Base-by-base conservation (phyloP, 2,113 vertebrate species). In the Empidonax alnorum region DNA sequence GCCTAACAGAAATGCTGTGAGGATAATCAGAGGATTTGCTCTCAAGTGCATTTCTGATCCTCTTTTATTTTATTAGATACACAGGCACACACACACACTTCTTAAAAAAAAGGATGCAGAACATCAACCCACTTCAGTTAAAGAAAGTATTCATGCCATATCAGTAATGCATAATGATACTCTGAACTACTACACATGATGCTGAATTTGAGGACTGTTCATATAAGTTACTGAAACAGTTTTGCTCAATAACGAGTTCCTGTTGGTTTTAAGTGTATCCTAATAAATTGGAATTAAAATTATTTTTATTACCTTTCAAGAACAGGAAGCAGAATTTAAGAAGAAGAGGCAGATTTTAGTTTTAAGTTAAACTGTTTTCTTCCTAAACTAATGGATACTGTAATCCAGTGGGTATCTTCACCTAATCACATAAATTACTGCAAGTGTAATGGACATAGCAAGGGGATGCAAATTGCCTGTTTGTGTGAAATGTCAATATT, bases 81-180 rank as follows among this genome's bases (percentile, higher is more conserved):
- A 50, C 31, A 58, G 7, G 35, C 35, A 46, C 0, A 12, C 4
- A 2, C 14, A 0, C 23, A 10, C 14, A 1, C 7, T 1, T 4
- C 6, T 22, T 10, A 37, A n/a, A 47, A 55, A 67, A 41, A 42
- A 13, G 2, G 6, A 21, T 50, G 20, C 50, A 56, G 21, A 73
- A 31, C 27, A 42, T 72, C 33, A 73, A 12, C 8, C 14, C 27
- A 25, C 8, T 15, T 71, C 35, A 47, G 44, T 72, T 33, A 65
- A 59, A 53, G 84, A 14, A 59, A 25, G 20, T 59, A 23, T 75
- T 85, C 52, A 37, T 83, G 33, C 39, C 30, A 50, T 12, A 55
- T 33, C 12, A 33, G 6, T 46, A 14, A 42, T 15, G 10, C 4
- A 2, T 81, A 27, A 20, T 50, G 42, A 41, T 46, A 42, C 22